phyloP scores from a whole-genome alignment of 2,797 vertebrate genomes.

The Notoglanidium macrostoma region DNA sequence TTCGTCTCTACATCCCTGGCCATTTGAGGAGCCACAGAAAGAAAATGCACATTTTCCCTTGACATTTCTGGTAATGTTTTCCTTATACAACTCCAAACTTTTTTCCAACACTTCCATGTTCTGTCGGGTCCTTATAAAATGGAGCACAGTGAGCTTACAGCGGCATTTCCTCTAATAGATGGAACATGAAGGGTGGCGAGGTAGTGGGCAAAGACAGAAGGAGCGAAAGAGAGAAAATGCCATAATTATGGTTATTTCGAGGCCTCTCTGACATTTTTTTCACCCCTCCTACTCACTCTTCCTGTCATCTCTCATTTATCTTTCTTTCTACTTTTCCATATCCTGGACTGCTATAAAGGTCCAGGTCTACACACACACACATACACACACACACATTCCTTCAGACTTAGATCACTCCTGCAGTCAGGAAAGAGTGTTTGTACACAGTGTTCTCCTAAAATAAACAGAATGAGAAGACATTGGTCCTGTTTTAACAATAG shows the following conservation, averaged over 20 bases:
- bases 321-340: slow-evolving; percentile 36
- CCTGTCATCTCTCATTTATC: slow-evolving; percentile 41
- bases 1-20: slow-evolving; percentile 19
- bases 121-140: slow-evolving; percentile 31
- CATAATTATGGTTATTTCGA: slow-evolving; percentile 44
- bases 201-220: slow-evolving; percentile 28
- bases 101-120: slow-evolving; percentile 33
- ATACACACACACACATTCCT: slow-evolving; percentile 45
- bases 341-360: slow-evolving; percentile 29
- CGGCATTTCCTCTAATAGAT: slow-evolving; percentile 57
- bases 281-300: slow-evolving; percentile 16
- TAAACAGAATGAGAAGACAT: not conserved
- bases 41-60: slow-evolving; percentile 33
- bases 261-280: slow-evolving; percentile 26
- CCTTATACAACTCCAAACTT: slow-evolving; percentile 7
- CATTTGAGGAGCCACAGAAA: slow-evolving; percentile 21
- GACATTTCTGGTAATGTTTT: slow-evolving; percentile 31
- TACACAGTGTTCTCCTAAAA: slow-evolving; percentile 37
- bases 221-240: slow-evolving; percentile 25
- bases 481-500: not conserved
- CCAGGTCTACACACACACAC: slow-evolving; percentile 38
- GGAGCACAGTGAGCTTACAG: slow-evolving; percentile 51
- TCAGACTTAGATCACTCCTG: slow-evolving; percentile 46
- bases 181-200: slow-evolving; percentile 39
- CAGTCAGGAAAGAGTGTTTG: slow-evolving; percentile 34